These are phyloP conservation scores for Maccullochella peelii DNA, from an alignment of 2,113 vertebrate species.

Conservation along the genomic window DNA sequence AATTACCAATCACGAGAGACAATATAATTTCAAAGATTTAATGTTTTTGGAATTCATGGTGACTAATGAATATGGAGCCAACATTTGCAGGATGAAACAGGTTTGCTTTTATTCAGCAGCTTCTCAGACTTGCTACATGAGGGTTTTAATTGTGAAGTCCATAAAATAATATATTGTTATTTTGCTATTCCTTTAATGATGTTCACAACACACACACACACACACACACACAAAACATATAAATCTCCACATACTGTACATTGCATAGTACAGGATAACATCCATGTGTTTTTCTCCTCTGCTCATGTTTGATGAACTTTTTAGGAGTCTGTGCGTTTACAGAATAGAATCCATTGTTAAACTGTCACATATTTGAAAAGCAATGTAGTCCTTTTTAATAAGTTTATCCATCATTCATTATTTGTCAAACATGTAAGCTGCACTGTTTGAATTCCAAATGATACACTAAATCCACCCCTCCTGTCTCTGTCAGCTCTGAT, in stretches of 20 bases:
- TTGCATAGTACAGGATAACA: neutral
- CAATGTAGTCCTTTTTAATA: constrained; percentile 21
- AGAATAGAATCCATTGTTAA: constrained; percentile 16
- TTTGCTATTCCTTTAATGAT: constrained; percentile 17
- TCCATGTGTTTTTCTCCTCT: neutral
- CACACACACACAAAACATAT: neutral
- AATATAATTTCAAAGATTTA: constrained; percentile 21
- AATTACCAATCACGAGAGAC: constrained; percentile 15
- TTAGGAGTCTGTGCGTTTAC: neutral
- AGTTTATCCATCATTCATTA: constrained; percentile 24
- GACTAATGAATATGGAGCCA: constrained; percentile 18
- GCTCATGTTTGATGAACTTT: neutral
- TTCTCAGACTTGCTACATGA: neutral
- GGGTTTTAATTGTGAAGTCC: neutral
- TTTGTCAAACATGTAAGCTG: constrained; percentile 34
- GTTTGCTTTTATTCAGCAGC: constrained; percentile 7
- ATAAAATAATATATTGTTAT: neutral
- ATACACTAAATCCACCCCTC: constrained; percentile 9
- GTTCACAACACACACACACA: neutral
- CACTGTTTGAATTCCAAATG: constrained; percentile 39
- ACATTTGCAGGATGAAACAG: neutral
- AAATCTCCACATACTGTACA: neutral
- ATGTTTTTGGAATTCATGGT: constrained; percentile 25
- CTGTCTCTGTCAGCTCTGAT: constrained; percentile 26
- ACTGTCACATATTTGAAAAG: constrained; percentile 30